These are phyloP conservation scores for Cantharis rufa DNA, from an alignment of 2,888 invertebrate genomes.

Conservation along the genomic window DNA sequence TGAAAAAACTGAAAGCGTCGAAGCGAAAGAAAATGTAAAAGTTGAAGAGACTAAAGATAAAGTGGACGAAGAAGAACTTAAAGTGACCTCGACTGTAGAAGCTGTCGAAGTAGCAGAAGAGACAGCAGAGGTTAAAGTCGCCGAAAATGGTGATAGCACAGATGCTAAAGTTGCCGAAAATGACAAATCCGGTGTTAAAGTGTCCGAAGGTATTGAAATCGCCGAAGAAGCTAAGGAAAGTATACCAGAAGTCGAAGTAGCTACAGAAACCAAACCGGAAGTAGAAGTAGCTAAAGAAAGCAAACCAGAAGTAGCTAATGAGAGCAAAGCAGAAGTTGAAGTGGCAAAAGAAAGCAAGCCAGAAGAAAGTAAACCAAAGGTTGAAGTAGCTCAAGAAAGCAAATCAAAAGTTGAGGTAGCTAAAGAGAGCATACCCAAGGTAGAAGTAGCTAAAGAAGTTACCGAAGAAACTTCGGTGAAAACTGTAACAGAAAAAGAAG, in stretches of 20 bases:
- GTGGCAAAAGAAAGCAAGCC: not conserved
- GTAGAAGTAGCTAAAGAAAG: slow-evolving; percentile 1
- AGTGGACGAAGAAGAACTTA: slow-evolving; percentile 19
- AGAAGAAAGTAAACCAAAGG: not conserved
- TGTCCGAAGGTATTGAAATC: slow-evolving; percentile 2
- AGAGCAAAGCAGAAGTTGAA: not conserved
- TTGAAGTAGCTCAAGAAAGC: slow-evolving; percentile 1
- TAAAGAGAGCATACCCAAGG: slow-evolving; percentile 19
- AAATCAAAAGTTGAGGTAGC: slow-evolving; percentile 3
- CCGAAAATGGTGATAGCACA: not conserved
- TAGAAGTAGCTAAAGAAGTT: slow-evolving; percentile 23
- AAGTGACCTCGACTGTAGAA: slow-evolving; percentile 19
- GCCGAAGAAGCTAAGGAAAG: not conserved
- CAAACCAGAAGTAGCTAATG: not conserved
- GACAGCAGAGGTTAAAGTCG: slow-evolving; percentile 14
- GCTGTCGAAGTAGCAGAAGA: slow-evolving; percentile 12
- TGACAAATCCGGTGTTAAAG: not conserved
- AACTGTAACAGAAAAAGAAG: slow-evolving; percentile 3
- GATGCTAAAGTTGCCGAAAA: slow-evolving; percentile 1
- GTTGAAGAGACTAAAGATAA: slow-evolving; percentile 9
- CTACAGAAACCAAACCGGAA: not conserved
- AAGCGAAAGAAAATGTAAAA: slow-evolving; percentile 19
- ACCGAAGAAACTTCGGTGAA: slow-evolving; percentile 10
- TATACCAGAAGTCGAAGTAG: not conserved
- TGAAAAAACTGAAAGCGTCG: slow-evolving; percentile 31